Base-by-base conservation (phyloP, 2,113 vertebrate genomes). In the Pithys albifrons region DNA sequence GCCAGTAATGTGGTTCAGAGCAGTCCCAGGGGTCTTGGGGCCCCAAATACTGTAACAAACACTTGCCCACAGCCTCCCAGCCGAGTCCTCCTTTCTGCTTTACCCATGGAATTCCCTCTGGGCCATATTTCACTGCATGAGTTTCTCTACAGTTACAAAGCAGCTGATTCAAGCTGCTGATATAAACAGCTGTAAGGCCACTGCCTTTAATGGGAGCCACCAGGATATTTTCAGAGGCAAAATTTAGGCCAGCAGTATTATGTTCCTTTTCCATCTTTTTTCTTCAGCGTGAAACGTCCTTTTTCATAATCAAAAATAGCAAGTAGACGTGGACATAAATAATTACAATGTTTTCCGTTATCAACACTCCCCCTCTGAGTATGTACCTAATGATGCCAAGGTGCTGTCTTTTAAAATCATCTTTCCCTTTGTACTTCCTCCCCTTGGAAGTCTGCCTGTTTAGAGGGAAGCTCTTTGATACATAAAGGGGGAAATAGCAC, bases 131-230 rank as follows among this genome's bases (percentile, higher is more conserved):
- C 35, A 12, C 69, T 6, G 39, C 8, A 0, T 27, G 92, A 88
- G 35, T 93, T 89, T 84, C 55, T 51, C 61, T 39, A 64, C 65
- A 55, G 69, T 70, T 71, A 69, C 29, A 14, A 76, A 91, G 91
- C 83, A 92, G 83, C 86, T 78, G 83, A 89, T 85, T 28, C 54
- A 61, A 91, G 79, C 62, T 73, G 83, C 86, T 83, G 85, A 64
- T 76, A 31, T 1, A 66, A 89, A 86, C 80, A 81, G 57, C 69
- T 29, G 7, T 65, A 29, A 88, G 19, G 24, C 61, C 39, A 5
- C 33, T 55, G 57, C 4, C 58, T 84, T 77, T 55, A 39, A 22
- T 5, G 14, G 28, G 9, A 84, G 11, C 66, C 57, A 76, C 39
- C 14, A 59, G 52, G 45, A 45, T 70, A 86, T 91, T 84, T 89